These are phyloP conservation scores for Aptenodytes forsteri DNA, from an alignment of 2,113 vertebrate species.

Conservation along the genomic window DNA sequence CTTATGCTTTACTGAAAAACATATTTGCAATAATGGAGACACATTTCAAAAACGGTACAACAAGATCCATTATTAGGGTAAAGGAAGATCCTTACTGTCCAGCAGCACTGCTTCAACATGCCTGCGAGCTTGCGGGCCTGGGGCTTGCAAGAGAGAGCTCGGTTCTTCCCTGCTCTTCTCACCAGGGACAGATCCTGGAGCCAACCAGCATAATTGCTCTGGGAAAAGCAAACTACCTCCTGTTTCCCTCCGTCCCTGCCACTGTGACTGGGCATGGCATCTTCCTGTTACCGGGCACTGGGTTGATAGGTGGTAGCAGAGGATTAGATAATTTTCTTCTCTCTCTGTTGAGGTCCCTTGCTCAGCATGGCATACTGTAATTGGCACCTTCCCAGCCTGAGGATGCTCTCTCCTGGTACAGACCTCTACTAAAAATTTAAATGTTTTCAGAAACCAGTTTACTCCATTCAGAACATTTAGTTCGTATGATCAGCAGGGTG, in stretches of 20 bases:
- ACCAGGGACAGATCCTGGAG: neutral
- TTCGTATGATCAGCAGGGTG: accelerated
- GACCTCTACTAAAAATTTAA: neutral
- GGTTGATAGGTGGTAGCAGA: neutral
- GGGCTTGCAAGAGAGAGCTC: neutral
- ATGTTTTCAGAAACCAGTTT: neutral
- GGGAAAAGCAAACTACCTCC: neutral
- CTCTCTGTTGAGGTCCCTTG: neutral
- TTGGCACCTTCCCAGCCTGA: neutral
- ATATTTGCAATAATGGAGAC: neutral
- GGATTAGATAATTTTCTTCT: neutral
- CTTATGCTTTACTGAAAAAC: neutral
- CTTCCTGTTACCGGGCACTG: neutral
- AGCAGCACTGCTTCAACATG: neutral
- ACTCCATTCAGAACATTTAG: neutral
- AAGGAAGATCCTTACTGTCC: neutral
- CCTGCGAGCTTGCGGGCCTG: neutral
- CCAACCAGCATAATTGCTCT: neutral
- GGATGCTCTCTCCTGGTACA: neutral
- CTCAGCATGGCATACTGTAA: accelerated
- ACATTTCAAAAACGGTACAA: neutral
- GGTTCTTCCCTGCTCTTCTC: neutral
- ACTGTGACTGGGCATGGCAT: accelerated
- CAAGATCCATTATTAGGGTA: neutral
- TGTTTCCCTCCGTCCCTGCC: neutral